These are phyloP conservation scores for Mus minutoides DNA, from an alignment of 2,797 vertebrate genomes.

Conservation along the genomic window DNA sequence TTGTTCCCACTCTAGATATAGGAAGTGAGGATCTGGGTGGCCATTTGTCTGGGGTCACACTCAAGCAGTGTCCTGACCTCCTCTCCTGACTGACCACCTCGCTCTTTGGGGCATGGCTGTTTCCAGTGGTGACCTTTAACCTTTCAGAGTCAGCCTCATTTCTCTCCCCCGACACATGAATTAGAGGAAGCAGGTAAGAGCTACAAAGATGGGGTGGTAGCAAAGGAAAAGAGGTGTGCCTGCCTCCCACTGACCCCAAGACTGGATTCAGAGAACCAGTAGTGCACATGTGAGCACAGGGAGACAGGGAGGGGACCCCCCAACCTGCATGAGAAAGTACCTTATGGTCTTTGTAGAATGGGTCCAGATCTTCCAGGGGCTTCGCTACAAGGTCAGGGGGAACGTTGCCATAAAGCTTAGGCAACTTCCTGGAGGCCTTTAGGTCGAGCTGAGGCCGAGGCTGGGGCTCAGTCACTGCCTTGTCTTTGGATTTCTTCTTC, in stretches of 20 bases:
- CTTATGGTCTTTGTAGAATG: constrained; percentile 94
- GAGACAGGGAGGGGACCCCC: background rate
- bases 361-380: constrained; percentile 96
- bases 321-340: constrained; percentile 79
- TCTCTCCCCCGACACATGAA: background rate
- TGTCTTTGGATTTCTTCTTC: constrained; percentile 70
- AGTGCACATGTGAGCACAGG: background rate
- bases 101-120: background rate
- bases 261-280: background rate
- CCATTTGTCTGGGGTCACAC: background rate
- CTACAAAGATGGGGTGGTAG: background rate
- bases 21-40: background rate
- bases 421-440: constrained; percentile 93
- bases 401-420: constrained; percentile 93
- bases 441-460: constrained; percentile 91
- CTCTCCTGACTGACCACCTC: background rate
- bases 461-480: constrained; percentile 77
- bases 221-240: background rate
- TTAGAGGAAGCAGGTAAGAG: background rate
- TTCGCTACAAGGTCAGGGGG: constrained; percentile 91
- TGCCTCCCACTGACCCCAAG: background rate
- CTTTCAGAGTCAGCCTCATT: background rate
- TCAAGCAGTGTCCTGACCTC: background rate
- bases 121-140: background rate
- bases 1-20: background rate